phyloP scores from a whole-genome alignment of 2,113 vertebrate genomes.

The Lophochroa leadbeateri region DNA sequence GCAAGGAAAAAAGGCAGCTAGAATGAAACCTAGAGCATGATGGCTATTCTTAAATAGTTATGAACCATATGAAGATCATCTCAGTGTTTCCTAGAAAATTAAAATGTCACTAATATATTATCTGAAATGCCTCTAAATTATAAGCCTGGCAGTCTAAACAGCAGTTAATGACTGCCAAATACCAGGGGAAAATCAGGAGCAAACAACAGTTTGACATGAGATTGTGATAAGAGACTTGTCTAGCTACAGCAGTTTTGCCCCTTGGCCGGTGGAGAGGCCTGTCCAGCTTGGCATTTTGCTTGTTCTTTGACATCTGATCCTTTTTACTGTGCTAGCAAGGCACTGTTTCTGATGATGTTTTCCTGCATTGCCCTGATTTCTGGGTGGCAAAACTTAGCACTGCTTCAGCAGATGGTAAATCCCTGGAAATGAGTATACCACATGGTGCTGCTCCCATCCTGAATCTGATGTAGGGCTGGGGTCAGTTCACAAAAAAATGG shows the following conservation, averaged over 20 bases:
- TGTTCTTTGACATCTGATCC: not conserved
- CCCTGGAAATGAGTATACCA: not conserved
- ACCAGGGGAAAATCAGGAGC: not conserved
- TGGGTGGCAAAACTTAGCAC: not conserved
- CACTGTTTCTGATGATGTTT: not conserved
- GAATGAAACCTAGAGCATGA: not conserved
- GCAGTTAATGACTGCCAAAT: slow-evolving; percentile 24
- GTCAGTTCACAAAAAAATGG: not conserved
- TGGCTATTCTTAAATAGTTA: slow-evolving; percentile 19
- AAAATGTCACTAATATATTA: slow-evolving; percentile 44
- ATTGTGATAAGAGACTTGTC: not conserved
- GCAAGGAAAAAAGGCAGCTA: not conserved
- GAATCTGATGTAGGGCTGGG: not conserved
- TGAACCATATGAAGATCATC: not conserved
- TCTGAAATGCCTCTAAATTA: slow-evolving; percentile 36
- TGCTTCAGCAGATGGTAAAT: not conserved
- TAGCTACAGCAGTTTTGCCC: not conserved
- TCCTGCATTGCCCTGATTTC: not conserved
- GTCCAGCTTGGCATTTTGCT: not conserved
- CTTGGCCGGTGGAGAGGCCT: rapidly evolving
- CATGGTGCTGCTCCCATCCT: too few relatives aligned
- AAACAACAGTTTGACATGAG: not conserved
- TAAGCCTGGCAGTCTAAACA: slow-evolving; percentile 25
- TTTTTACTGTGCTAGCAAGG: not conserved
- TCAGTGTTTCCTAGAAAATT: slow-evolving; percentile 44